phyloP scores from a whole-genome alignment of 2,113 vertebrate genomes.

The Callaeas wilsoni region DNA sequence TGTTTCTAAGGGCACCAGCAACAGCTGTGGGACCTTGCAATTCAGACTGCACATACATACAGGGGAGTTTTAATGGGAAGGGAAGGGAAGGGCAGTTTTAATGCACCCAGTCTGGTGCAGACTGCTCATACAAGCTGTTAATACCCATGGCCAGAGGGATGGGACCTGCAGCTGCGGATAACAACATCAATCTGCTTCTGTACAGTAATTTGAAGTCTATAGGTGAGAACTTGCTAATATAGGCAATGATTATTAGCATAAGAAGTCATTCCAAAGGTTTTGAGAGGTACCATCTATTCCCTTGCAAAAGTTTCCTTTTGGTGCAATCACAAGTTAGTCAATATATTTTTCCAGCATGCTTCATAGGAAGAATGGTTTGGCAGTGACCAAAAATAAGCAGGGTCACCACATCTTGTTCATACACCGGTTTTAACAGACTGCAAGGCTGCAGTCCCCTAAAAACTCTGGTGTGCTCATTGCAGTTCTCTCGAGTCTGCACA shows the following conservation, averaged over 20 bases:
- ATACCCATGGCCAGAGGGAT: not conserved
- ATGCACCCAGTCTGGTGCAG: not conserved
- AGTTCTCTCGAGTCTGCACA: not conserved
- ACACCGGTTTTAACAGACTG: not conserved
- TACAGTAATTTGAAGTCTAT: not conserved
- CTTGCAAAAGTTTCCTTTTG: not conserved
- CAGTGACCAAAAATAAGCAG: not conserved
- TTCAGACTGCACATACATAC: not conserved
- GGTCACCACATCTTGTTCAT: not conserved
- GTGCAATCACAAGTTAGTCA: not conserved
- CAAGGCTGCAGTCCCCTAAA: not conserved
- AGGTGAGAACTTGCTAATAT: not conserved
- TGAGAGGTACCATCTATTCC: not conserved
- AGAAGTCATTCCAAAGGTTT: not conserved
- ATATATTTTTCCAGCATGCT: not conserved
- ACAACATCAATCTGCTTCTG: not conserved
- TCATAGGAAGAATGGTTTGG: not conserved
- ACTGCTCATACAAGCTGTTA: not conserved
- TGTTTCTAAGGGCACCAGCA: not conserved
- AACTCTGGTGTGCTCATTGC: not conserved
- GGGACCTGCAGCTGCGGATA: not conserved
- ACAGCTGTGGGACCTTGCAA: not conserved
- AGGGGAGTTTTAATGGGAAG: no score
- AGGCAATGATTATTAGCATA: not conserved
- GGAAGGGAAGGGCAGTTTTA: not conserved